phyloP scores from a whole-genome alignment of 1,140 invertebrate species.

The Subanguina moxae region DNA sequence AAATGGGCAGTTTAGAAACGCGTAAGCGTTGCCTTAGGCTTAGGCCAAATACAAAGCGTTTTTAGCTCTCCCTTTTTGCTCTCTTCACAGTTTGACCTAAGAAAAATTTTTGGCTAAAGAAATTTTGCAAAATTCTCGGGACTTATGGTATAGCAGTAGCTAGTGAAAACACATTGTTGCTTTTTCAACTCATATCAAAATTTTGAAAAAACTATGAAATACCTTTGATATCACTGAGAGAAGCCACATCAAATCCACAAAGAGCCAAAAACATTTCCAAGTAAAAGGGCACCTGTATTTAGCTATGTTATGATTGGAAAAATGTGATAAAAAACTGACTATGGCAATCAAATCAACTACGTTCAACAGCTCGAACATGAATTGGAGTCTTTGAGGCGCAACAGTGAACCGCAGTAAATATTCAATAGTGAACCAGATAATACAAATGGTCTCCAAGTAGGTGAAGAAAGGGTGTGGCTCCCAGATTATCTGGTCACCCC shows the following conservation, averaged over 20 bases:
- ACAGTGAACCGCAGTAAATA: slow-evolving; percentile 52
- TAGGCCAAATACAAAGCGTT: too few species aligned
- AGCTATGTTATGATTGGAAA: too few species aligned
- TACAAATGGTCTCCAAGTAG: slow-evolving; percentile 57
- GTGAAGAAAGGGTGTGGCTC: slow-evolving; percentile 48
- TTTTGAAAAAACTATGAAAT: slow-evolving; percentile 12
- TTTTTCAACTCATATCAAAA: not conserved
- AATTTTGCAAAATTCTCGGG: too few species aligned
- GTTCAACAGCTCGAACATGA: slow-evolving; percentile 55
- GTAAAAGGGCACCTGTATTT: slow-evolving; percentile 52
- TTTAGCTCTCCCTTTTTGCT: too few species aligned
- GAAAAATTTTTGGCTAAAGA: too few species aligned
- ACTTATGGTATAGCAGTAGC: too few species aligned
- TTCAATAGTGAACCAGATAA: slow-evolving; percentile 60
- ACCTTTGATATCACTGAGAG: slow-evolving; percentile 49
- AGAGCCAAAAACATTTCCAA: slow-evolving; percentile 51
- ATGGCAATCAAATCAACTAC: slow-evolving; percentile 60
- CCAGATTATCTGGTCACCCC: slow-evolving; percentile 23
- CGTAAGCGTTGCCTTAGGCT: too few species aligned
- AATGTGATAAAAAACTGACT: slow-evolving; percentile 13
- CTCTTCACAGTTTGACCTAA: too few species aligned
- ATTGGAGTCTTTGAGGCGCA: slow-evolving; percentile 49
- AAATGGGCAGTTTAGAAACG: too few species aligned
- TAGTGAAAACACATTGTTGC: not conserved
- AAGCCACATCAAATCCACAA: slow-evolving; percentile 49